These are phyloP conservation scores for Xenentodon cancila DNA, from an alignment of 2,797 vertebrate species.

Conservation along the genomic window DNA sequence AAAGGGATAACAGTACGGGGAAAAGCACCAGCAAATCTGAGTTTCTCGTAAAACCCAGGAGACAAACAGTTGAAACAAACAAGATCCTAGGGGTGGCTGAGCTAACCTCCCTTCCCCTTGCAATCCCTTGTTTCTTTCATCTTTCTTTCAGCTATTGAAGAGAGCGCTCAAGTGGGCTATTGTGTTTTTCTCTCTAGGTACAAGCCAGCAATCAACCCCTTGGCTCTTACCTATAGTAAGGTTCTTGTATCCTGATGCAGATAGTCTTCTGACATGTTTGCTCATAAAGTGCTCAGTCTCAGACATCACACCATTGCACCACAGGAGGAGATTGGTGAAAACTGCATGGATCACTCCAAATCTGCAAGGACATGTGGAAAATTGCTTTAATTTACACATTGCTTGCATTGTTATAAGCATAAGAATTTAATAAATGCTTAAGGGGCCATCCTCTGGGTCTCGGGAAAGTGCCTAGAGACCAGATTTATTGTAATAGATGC, in stretches of 20 bases:
- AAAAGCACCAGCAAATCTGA: conserved; percentile 47
- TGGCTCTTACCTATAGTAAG: conserved; percentile 87
- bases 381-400: too few relatives aligned
- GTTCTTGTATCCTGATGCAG: conserved; percentile 87
- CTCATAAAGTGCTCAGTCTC: conserved; percentile 95
- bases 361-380: conserved; percentile 71
- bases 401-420: too few relatives aligned
- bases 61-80: conserved; percentile 70
- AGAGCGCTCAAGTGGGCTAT: conserved; percentile 73
- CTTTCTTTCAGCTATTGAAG: conserved; percentile 67
- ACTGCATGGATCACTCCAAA: conserved; percentile 98
- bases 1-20: conserved; percentile 42
- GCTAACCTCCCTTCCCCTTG: conserved; percentile 54
- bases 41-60: conserved; percentile 78
- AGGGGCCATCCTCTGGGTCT: too few relatives aligned
- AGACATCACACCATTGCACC: conserved; percentile 93
- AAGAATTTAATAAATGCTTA: too few relatives aligned
- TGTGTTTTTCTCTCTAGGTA: conserved; percentile 65
- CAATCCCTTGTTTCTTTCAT: conserved; percentile 46
- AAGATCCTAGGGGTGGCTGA: conserved; percentile 55
- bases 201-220: conserved; percentile 71
- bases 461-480: too few relatives aligned
- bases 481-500: too few relatives aligned
- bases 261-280: conserved; percentile 88
- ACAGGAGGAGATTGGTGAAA: conserved; percentile 96